Percentiles rank a stretch among this genome's conserved stretches.
Evolutionary conservation across 2,888 invertebrate species (phyloP).

Genomic region (Drosophila monieri): DNA sequence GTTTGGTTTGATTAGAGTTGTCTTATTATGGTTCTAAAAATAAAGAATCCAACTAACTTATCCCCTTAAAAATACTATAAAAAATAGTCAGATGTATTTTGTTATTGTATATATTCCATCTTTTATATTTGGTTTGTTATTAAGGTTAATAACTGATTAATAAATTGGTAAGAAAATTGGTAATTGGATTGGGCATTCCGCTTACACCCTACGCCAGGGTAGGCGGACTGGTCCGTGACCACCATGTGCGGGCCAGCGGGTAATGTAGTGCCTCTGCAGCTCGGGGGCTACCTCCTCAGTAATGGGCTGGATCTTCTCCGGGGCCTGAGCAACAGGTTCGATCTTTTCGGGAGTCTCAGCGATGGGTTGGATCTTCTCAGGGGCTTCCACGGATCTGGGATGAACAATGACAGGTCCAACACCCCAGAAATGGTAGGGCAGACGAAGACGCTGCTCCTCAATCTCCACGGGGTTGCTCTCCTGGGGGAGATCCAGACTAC

Average conservation of each 20-base stretch:
- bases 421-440: neutral
- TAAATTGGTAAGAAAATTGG: neutral
- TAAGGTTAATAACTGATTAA: neutral
- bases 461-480: neutral
- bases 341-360: neutral
- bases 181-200: neutral
- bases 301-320: neutral
- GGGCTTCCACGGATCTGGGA: neutral
- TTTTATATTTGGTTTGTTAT: neutral
- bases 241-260: neutral
- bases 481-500: too few species aligned
- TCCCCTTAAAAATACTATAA: neutral
- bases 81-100: neutral
- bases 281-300: neutral
- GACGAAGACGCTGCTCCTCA: neutral
- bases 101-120: neutral
- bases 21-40: neutral
- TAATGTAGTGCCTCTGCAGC: too few species aligned
- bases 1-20: neutral
- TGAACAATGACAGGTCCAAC: neutral
- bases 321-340: neutral
- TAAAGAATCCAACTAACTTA: neutral
- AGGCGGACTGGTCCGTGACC: neutral
- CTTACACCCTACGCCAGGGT: neutral
- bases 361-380: neutral